Percentiles rank a stretch among this genome's conserved stretches.
These are phyloP conservation scores for Zosterops lateralis DNA, from an alignment of 2,113 vertebrate species.

Conservation along the genomic window DNA sequence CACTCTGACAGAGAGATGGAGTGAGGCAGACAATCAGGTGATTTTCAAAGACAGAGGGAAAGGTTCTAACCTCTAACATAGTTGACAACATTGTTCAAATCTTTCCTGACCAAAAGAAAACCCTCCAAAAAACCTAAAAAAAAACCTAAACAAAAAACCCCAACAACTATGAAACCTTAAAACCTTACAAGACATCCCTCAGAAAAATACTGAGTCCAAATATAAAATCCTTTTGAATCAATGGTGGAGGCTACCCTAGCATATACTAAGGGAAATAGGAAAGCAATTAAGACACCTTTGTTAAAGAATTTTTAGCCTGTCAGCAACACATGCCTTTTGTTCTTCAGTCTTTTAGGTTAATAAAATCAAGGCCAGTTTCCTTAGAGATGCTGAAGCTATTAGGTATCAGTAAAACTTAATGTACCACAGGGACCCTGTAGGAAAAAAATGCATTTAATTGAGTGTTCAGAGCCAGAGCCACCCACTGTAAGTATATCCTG, in stretches of 20 bases:
- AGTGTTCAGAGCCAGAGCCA: conserved; percentile 57
- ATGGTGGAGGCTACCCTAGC: neutral
- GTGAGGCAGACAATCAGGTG: neutral
- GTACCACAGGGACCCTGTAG: conserved; percentile 37
- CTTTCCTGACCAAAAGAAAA: neutral
- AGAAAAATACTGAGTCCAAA: neutral
- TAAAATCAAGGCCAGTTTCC: conserved; percentile 62
- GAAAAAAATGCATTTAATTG: conserved; percentile 55
- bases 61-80: conserved; percentile 1
- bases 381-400: conserved; percentile 59
- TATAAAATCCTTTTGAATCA: neutral
- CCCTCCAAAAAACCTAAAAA: accelerated
- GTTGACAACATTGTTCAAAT: neutral
- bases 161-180: neutral
- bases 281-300: conserved; percentile 47
- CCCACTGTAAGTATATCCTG: conserved; percentile 44
- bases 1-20: conserved; percentile 32
- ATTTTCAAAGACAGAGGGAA: neutral
- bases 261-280: conserved; percentile 24
- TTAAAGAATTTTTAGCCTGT: conserved; percentile 65
- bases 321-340: conserved; percentile 45
- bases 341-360: conserved; percentile 62
- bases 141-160: neutral
- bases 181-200: neutral
- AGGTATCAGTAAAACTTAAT: conserved; percentile 65